Evolutionary conservation across 2,888 invertebrate genomes (phyloP), one percentile per base, ranked within the genome.

Genomic region (Liodrosophila aerea): DNA sequence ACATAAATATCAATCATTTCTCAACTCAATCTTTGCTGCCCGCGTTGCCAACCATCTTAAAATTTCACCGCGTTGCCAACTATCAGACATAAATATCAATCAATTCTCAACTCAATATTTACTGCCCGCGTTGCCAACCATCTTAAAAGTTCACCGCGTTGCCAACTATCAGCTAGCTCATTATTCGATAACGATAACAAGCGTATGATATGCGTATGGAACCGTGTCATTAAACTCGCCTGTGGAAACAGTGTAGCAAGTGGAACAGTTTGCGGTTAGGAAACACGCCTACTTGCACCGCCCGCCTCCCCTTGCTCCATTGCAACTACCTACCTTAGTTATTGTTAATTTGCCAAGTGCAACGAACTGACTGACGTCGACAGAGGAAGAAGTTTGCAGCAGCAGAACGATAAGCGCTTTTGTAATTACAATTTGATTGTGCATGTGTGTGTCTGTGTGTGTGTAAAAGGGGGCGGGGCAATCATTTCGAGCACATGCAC

Each of bases 291-390:
- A 22, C 22, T 31, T 31, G 4, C 9, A 2, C 39, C 16, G 39
- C 39, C 39, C 16, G 18, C 39, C 11, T 18, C 11, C 16, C 18
- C 22, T n/a, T n/a, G n/a, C n/a, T 22, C 22, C 22, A 2, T 22
- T 22, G 31, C 46, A 63, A 43, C 46, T 41, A 5, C 40, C 39
- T 64, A 59, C 50, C 52, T 37, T 56, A 41, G 69, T 53, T 58
- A 67, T 78, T 73, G 80, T 67, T 73, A 80, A 83, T 73, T 80
- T 67, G 50, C 61, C 22, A 54, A 73, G 81, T 83, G 84, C 85
- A 81, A 80, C 64, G 85, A 85, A 83, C 81, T 75, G 58, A 69
- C 83, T 68, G 64, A 44, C 46, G 64, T 37, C 45, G 57, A 9
- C 56, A 22, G 22, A 2, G 22, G 22, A 22, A 22, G 22, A 22